Evolutionary conservation across 2,797 vertebrate species (phyloP).

Genomic region (Triplophysa bombifrons): DNA sequence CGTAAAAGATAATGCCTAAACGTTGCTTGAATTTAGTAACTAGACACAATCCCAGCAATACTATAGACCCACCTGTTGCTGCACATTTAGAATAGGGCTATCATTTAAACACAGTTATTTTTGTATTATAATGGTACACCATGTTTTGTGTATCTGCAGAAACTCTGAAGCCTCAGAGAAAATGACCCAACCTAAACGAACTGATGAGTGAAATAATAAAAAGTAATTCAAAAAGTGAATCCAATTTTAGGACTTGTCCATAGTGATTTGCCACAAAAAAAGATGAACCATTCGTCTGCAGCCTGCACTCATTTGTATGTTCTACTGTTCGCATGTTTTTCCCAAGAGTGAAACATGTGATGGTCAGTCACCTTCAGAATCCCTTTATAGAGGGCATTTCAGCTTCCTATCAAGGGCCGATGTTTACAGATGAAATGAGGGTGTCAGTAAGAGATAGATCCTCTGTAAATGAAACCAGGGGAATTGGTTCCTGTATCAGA

Average conservation of each 20-base stretch:
- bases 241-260: no score
- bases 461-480: not conserved
- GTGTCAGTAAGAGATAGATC: constrained; percentile 22
- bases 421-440: constrained; percentile 32
- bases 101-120: not conserved
- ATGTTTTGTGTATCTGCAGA: not conserved
- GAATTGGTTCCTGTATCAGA: constrained; percentile 45
- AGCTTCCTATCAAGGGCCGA: constrained; percentile 5
- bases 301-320: not conserved
- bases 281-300: not conserved
- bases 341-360: not conserved
- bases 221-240: no score
- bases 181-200: not conserved
- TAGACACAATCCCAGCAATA: not conserved
- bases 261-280: not conserved
- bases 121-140: no score
- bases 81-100: not conserved
- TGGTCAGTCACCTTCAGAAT: constrained; percentile 13
- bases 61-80: not conserved
- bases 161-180: not conserved
- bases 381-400: constrained; percentile 17
- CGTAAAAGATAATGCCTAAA: no score
- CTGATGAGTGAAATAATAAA: not conserved
- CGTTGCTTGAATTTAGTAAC: not conserved
- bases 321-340: not conserved